Evolutionary conservation across 2,888 invertebrate species (phyloP), one percentile per base, ranked within the genome.

Genomic region (Rhingia campestris): DNA sequence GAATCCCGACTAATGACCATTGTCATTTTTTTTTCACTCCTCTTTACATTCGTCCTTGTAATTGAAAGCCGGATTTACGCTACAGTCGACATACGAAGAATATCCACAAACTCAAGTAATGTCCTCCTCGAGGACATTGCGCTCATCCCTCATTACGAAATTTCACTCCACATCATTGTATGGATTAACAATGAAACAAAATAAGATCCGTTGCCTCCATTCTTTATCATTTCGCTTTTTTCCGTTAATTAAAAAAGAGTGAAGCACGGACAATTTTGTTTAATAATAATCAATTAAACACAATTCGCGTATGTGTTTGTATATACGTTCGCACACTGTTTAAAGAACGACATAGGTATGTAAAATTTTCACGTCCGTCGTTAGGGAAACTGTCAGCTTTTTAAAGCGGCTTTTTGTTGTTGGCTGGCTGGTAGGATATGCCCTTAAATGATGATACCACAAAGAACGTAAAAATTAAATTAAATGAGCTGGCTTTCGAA

Each of bases 401-500:
- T 76, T 61, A 53, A 66, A 10, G 10, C 6, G 12, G 53, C n/a
- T 59, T 70, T 41, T 56, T 58, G 39, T 74, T 64, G 35, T 67
- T 67, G n/a, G n/a, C n/a, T n/a, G n/a, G 4, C 30, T 45, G 61
- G 1, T 14, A 22, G n/a, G 12, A 6, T 22, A 54, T 33, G 49
- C 54, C 61, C 61, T 72, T 72, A 66, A 59, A 54, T 72, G 43
- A 66, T 64, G 70, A 59, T 14, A 66, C 33, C 7, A 41, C 54
- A 67, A 73, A 67, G 67, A 59, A 80, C 6, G 41, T 47, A 69
- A 51, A 75, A 64, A 75, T 70, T 70, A 75, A 75, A 81, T 81
- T 81, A 75, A 81, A 81, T 64, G 64, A 70, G 43, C 43, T 53
- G 51, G 32, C 37, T 69, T 64, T 70, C 51, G 39, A 33, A 69